Conservation (phyloP, 2,888 invertebrate genomes). For the Standfussiana lucernea region DNA sequence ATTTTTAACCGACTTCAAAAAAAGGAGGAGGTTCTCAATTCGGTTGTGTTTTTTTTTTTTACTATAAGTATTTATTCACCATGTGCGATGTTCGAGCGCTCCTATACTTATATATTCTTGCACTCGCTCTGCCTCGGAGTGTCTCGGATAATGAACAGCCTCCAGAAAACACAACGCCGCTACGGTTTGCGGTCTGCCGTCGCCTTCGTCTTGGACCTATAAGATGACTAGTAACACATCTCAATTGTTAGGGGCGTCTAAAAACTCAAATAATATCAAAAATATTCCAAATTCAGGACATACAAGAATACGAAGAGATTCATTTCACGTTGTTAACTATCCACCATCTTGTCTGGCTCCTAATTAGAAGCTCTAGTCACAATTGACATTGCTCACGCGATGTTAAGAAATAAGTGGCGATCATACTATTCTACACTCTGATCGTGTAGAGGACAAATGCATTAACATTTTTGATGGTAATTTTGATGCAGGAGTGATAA, state of each 20-base stretch:
- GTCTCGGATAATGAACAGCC: not conserved
- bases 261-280: not conserved
- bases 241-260: too few species aligned
- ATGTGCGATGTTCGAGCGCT: not conserved
- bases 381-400: slow-evolving; percentile 56
- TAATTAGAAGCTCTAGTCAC: slow-evolving; percentile 35
- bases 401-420: not conserved
- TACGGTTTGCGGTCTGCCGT: not conserved
- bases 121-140: not conserved
- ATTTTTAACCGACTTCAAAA: too few species aligned
- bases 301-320: not conserved
- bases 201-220: not conserved
- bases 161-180: not conserved
- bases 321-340: not conserved
- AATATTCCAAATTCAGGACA: not conserved
- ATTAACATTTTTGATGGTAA: slow-evolving; percentile 1
- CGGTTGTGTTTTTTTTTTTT: too few species aligned
- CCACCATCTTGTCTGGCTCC: slow-evolving; percentile 29
- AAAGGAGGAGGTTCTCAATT: too few species aligned
- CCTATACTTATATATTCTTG: not conserved
- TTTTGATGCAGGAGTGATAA: not conserved
- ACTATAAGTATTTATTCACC: too few species aligned
- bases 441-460: slow-evolving; percentile 18
- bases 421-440: slow-evolving; percentile 2
- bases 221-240: not conserved